Percentiles rank a stretch among this genome's conserved stretches.
phyloP scores from a whole-genome alignment of 2,888 invertebrate species.

The Napeogenes inachia region DNA sequence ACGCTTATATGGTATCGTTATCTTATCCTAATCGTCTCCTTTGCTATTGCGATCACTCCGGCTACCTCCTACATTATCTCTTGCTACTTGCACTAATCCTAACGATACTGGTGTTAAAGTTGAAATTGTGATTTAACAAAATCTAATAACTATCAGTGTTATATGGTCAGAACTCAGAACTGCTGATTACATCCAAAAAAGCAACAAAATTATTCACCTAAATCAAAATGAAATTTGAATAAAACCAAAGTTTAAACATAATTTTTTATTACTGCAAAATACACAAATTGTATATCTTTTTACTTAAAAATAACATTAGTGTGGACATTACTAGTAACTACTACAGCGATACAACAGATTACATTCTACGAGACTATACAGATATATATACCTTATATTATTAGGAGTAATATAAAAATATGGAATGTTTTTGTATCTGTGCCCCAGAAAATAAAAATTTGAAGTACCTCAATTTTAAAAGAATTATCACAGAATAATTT shows the following conservation, averaged over 20 bases:
- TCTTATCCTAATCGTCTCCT: too few species aligned
- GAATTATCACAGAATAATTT: slow-evolving; percentile 75
- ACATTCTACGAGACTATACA: slow-evolving; percentile 43
- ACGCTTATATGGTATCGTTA: too few species aligned
- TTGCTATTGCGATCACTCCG: too few species aligned
- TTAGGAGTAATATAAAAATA: slow-evolving; percentile 49
- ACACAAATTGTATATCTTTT: slow-evolving; percentile 76
- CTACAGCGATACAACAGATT: slow-evolving; percentile 71
- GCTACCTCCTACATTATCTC: too few species aligned
- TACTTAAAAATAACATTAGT: slow-evolving; percentile 72
- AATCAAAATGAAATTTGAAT: slow-evolving; percentile 23
- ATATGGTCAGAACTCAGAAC: too few species aligned
- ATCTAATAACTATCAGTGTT: too few species aligned
- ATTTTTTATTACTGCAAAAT: slow-evolving; percentile 69
- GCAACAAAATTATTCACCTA: too few species aligned
- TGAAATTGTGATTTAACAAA: too few species aligned
- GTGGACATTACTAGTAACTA: slow-evolving; percentile 65
- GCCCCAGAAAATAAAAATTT: slow-evolving; percentile 39
- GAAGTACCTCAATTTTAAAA: slow-evolving; percentile 73
- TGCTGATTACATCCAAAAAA: too few species aligned
- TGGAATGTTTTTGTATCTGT: slow-evolving; percentile 55
- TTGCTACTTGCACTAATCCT: too few species aligned
- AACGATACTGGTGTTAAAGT: too few species aligned
- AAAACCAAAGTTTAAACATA: slow-evolving; percentile 56
- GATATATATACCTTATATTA: slow-evolving; percentile 36